Base-by-base conservation (phyloP, 23 tunicate species). In the Styela plicata region DNA sequence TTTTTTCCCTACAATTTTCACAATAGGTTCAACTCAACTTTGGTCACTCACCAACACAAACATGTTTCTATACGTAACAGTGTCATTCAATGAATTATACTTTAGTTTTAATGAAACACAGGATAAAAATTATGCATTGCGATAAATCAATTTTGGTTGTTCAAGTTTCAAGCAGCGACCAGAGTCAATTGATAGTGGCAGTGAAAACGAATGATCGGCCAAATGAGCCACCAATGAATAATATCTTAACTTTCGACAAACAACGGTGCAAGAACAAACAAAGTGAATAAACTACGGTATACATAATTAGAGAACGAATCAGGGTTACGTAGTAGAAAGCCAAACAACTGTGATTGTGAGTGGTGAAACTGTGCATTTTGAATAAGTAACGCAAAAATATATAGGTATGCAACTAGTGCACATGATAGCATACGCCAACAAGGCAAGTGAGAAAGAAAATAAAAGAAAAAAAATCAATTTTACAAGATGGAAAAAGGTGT, bases 401-500 rank as follows among this genome's bases (percentile, higher is more conserved):
- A 71, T 34, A 28, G 77, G 77, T 76, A 76, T 53, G 81, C 81
- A 76, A 34, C 66, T 44, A 44, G 81, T 76, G 81, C 81, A 76
- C 81, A 76, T 76, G 81, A 76, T 76, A 76, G 81, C 66, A 76
- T 76, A 76, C 64, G 81, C 66, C 81, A 52, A 24, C 37, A 76
- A 1, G 81, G 29, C 21, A 53, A 22, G 24, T 37, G 65, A 44
- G 31, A 34, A 71, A 71, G 77, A 71, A 30, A 24, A 68, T 68
- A 29, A 74, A n/a, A n/a, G n/a, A n/a, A n/a, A 29, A 67, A 67
- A 67, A 25, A 67, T 36, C 81, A 33, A 76, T 26, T 76, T 73
- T 76, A 76, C 81, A 76, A 76, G 81, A 76, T 76, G 81, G 81
- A 76, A 53, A 76, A 1, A n/a, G n/a, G 81, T 71, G 66, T 73